Evolutionary conservation across 2,888 invertebrate species (phyloP).

Genomic region (Drosophila setosimentum): DNA sequence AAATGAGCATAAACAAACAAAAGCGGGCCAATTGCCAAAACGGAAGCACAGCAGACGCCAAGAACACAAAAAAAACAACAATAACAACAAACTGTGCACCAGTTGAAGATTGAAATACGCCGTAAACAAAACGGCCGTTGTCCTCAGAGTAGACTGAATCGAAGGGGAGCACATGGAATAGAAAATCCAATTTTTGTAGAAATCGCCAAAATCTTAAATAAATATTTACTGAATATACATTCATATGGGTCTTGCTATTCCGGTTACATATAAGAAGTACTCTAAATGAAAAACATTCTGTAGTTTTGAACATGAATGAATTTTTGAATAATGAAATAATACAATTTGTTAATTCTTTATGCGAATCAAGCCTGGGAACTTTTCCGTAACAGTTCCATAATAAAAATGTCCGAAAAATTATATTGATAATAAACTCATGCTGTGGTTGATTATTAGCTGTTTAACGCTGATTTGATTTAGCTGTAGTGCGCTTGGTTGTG

Average conservation of each 20-base stretch:
- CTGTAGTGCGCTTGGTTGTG: constrained; percentile 19
- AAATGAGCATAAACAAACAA: constrained; percentile 46
- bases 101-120: constrained; percentile 23
- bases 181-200: constrained; percentile 21
- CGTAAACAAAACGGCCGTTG: constrained; percentile 32
- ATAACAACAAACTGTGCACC: constrained; percentile 11
- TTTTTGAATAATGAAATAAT: neutral
- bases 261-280: constrained; percentile 2
- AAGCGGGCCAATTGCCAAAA: constrained; percentile 54
- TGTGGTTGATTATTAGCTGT: constrained; percentile 35
- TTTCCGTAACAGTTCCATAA: neutral
- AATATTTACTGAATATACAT: constrained; percentile 38
- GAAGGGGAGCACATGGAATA: constrained; percentile 10
- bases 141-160: constrained; percentile 7
- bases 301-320: no score
- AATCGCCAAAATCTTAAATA: constrained; percentile 22
- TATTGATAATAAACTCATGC: constrained; percentile 25
- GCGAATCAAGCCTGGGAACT: neutral
- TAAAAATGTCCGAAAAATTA: neutral
- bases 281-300: no score
- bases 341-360: neutral
- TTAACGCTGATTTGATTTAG: constrained; percentile 55
- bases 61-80: constrained; percentile 4
- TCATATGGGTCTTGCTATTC: constrained; percentile 9
- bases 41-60: constrained; percentile 42